Evolutionary conservation across 2,113 vertebrate genomes (phyloP).

Genomic region (Pterocles orientalis): DNA sequence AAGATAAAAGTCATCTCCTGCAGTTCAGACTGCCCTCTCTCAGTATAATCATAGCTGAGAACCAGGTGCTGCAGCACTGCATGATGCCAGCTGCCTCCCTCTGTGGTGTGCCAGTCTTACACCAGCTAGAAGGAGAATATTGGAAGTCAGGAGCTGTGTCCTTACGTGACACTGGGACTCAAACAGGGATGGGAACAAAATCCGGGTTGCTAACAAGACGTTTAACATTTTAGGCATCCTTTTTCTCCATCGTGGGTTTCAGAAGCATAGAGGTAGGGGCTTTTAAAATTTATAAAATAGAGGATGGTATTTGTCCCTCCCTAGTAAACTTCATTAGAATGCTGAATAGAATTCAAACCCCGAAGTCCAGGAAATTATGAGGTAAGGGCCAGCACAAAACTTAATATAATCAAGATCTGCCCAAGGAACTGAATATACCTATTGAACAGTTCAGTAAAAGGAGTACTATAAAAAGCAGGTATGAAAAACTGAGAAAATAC

Average conservation of each 20-base stretch:
- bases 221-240: neutral
- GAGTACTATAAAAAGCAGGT: neutral
- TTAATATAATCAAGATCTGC: neutral
- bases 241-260: neutral
- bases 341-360: neutral
- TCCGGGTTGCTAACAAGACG: neutral
- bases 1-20: neutral
- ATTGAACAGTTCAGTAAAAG: neutral
- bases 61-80: neutral
- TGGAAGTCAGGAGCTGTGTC: neutral
- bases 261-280: neutral
- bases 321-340: neutral
- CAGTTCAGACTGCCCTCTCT: neutral
- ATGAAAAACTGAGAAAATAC: neutral
- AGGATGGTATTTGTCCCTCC: neutral
- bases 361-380: neutral
- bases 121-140: neutral
- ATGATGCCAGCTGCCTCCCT: neutral
- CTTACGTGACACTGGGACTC: neutral
- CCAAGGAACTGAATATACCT: neutral
- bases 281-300: neutral
- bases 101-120: accelerated
- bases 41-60: neutral
- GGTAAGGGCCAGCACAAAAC: neutral
- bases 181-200: neutral